phyloP scores from a whole-genome alignment of 2,113 vertebrate genomes.

The Anolis sagrei region DNA sequence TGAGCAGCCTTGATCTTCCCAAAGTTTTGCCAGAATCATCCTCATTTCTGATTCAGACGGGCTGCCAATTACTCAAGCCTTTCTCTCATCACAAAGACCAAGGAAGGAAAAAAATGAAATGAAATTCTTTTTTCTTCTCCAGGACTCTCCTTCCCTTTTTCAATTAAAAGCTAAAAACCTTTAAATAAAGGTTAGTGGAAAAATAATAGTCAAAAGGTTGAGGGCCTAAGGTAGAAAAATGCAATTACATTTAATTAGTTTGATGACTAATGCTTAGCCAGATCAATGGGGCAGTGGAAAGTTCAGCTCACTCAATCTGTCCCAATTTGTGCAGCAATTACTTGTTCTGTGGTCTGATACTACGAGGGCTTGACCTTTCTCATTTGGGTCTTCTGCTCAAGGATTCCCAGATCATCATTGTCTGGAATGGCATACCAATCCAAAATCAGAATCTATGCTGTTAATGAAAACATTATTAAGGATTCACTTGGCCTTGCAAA shows the following conservation, averaged over 20 bases:
- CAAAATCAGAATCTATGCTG: neutral
- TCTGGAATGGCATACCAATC: constrained; percentile 3
- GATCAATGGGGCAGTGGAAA: constrained; percentile 44
- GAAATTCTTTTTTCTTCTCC: neutral
- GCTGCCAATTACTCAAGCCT: constrained; percentile 22
- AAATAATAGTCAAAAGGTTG: constrained; percentile 26
- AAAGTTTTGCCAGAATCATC: constrained; percentile 12
- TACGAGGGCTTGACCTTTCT: constrained; percentile 45
- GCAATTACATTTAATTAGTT: constrained; percentile 51
- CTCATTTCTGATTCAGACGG: constrained; percentile 38
- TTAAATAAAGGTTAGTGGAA: constrained; percentile 49
- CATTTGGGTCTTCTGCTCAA: constrained; percentile 37
- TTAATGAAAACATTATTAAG: constrained; percentile 27
- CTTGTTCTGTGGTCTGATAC: constrained; percentile 42
- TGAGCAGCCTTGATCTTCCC: constrained; percentile 3
- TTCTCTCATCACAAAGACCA: constrained; percentile 7
- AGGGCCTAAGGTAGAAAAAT: constrained; percentile 39
- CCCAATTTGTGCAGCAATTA: constrained; percentile 45
- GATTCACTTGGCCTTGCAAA: neutral
- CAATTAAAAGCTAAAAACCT: constrained; percentile 26
- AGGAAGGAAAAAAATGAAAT: neutral
- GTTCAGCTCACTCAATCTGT: constrained; percentile 53
- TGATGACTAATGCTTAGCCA: constrained; percentile 45
- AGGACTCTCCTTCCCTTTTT: constrained; percentile 17
- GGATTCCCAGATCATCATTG: constrained; percentile 26